Evolutionary conservation across 92 coral and sea anemone genomes (phyloP).

Genomic region (Zoanthus solanderi): DNA sequence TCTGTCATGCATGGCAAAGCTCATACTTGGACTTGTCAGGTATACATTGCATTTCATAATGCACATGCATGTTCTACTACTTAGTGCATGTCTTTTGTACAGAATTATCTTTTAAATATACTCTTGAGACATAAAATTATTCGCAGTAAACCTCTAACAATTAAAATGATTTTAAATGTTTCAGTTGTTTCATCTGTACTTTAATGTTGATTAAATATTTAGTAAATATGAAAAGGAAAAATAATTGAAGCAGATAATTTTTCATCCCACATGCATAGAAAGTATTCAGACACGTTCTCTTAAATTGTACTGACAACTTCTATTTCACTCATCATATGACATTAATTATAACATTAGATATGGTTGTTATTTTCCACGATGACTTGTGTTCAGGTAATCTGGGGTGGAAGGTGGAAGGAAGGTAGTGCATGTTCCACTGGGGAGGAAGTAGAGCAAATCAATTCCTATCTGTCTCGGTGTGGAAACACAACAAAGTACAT

Average conservation of each 20-base stretch:
- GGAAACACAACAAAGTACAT: constrained; percentile 66
- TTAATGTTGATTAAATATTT: neutral
- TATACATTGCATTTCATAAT: neutral
- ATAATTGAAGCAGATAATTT: neutral
- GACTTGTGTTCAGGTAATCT: constrained; percentile 41
- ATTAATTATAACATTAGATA: neutral
- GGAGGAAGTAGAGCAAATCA: constrained; percentile 75
- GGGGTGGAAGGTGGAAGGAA: constrained; percentile 73
- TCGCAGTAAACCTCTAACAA: neutral
- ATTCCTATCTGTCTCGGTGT: constrained; percentile 66
- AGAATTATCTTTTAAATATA: neutral
- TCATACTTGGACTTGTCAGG: constrained; percentile 71
- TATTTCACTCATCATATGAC: neutral
- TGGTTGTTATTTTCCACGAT: neutral
- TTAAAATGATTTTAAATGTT: neutral
- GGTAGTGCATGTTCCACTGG: constrained; percentile 77
- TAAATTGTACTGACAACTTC: constrained; percentile 1
- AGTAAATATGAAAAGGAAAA: neutral
- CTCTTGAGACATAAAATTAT: neutral
- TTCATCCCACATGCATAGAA: neutral
- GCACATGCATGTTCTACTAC: no score
- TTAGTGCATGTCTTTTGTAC: neutral
- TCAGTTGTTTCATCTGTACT: neutral
- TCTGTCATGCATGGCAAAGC: constrained; percentile 70
- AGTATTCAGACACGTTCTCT: neutral